Percentiles rank a stretch among this genome's conserved stretches.
Conservation (phyloP, 2,888 invertebrate species). For the Trissolcus brochymenae region DNA sequence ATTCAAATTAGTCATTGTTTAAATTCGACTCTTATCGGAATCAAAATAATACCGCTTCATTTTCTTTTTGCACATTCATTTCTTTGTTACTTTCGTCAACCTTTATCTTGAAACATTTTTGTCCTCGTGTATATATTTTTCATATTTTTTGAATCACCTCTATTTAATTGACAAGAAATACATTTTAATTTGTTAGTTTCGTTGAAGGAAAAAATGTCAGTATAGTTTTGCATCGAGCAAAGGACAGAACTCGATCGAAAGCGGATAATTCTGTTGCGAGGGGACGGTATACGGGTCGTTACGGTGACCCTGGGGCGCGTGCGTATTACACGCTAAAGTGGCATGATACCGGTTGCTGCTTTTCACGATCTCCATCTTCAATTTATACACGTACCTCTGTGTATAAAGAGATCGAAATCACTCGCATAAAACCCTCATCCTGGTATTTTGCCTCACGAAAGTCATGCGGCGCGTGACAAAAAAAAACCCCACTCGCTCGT, state of each 20-base stretch:
- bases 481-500: conserved; percentile 25
- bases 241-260: conserved; percentile 47
- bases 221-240: conserved; percentile 33
- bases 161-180: no score
- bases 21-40: conserved; percentile 39
- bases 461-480: conserved; percentile 53
- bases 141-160: no score
- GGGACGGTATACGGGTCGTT: conserved; percentile 51
- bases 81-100: no score
- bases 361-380: conserved; percentile 54
- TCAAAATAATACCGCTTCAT: conserved; percentile 21
- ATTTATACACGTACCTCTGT: background rate
- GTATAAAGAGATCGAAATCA: conserved; percentile 43
- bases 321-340: conserved; percentile 49
- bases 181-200: no score
- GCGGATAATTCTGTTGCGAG: conserved; percentile 38
- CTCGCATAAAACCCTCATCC: conserved; percentile 53
- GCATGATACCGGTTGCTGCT: conserved; percentile 50
- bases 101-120: no score
- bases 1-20: conserved; percentile 54
- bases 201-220: conserved; percentile 6
- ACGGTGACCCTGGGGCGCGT: conserved; percentile 52
- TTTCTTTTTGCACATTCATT: no score
- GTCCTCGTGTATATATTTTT: no score
- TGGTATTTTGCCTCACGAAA: conserved; percentile 57